Conservation (phyloP, 2,888 invertebrate genomes). For the Phyllotreta striolata region DNA sequence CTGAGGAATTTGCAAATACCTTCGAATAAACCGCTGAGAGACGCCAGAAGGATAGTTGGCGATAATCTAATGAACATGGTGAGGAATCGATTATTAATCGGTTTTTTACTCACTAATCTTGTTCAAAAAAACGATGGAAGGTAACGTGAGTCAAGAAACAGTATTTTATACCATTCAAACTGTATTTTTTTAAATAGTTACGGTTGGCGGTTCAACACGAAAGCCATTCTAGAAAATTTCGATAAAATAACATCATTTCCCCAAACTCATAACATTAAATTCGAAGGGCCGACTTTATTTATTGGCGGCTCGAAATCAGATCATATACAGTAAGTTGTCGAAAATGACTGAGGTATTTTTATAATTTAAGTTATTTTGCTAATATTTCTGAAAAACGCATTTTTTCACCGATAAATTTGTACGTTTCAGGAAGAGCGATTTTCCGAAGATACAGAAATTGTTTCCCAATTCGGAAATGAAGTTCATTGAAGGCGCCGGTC, state of each 20-base stretch:
- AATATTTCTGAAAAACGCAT: constrained; percentile 3
- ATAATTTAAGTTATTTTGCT: constrained; percentile 1
- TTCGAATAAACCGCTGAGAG: constrained; percentile 69
- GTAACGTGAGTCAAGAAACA: constrained; percentile 47
- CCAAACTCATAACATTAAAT: constrained; percentile 53
- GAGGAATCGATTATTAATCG: constrained; percentile 67
- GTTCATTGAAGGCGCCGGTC: constrained; percentile 83
- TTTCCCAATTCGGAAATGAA: constrained; percentile 77
- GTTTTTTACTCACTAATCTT: constrained; percentile 90
- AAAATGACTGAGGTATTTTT: constrained; percentile 21
- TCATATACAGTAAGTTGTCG: constrained; percentile 73
- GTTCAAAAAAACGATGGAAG: constrained; percentile 60
- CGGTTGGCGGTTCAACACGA: constrained; percentile 83
- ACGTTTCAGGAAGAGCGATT: constrained; percentile 63
- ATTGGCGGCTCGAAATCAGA: constrained; percentile 83
- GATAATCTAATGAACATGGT: constrained; percentile 68
- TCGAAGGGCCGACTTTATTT: constrained; percentile 77
- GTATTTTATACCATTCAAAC: no score
- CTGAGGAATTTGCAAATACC: constrained; percentile 71
- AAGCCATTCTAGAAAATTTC: constrained; percentile 74
- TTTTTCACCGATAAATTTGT: background rate
- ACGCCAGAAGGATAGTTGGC: constrained; percentile 73
- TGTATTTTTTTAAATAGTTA: constrained; percentile 58
- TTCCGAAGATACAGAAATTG: constrained; percentile 70
- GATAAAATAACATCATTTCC: constrained; percentile 73